Evolutionary conservation across 1,140 invertebrate genomes (phyloP).

Genomic region (Trinorchestia longiramus): DNA sequence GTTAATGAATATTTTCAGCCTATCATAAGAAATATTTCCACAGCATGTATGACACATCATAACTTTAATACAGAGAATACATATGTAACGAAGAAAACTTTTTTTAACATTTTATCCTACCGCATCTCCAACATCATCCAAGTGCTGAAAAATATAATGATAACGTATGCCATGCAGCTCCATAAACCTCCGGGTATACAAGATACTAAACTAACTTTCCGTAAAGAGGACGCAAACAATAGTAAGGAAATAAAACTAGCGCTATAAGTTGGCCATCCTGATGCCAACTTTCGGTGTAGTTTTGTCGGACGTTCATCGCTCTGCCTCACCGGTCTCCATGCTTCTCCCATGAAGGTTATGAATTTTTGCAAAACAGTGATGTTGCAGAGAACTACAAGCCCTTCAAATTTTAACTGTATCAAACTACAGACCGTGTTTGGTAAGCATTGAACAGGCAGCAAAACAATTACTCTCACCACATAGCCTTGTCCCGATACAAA

Average conservation of each 20-base stretch:
- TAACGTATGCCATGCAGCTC: not conserved
- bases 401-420: not conserved
- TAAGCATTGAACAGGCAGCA: not conserved
- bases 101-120: not conserved
- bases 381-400: too few species aligned
- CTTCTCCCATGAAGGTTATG: not conserved
- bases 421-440: not conserved
- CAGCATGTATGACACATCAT: not conserved
- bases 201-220: not conserved
- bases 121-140: not conserved
- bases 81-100: not conserved
- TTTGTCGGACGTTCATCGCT: not conserved
- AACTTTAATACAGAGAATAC: not conserved
- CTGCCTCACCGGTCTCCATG: not conserved
- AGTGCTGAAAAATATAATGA: not conserved
- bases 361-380: not conserved
- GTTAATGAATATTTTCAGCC: not conserved
- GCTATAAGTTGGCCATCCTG: not conserved
- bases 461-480: not conserved
- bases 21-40: not conserved
- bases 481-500: not conserved
- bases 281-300: not conserved
- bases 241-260: not conserved
- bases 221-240: not conserved
- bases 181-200: not conserved